Evolutionary conservation across 2,797 vertebrate species (phyloP), one percentile per base, ranked within the genome.

Genomic region (Takifugu ocellatus): DNA sequence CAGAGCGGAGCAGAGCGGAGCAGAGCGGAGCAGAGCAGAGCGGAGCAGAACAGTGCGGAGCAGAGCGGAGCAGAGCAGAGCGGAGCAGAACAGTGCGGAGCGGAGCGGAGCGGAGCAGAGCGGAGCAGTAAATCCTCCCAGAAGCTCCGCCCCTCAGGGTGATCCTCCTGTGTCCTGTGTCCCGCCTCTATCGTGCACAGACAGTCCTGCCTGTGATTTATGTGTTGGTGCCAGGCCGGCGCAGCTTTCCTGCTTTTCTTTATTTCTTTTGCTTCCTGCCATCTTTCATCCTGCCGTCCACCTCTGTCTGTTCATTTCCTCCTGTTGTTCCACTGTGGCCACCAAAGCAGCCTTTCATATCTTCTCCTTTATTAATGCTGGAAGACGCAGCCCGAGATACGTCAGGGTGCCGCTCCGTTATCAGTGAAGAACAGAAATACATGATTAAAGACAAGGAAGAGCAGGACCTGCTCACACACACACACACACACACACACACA

Each of bases 131-230:
- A 17, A 17, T 17, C 17, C 17, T 17, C 17, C 17, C 17, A 17
- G 17, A 17, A 17, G 17, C 17, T 17, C 17, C 17, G 17, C 17
- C 17, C 17, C 17, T 17, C 17, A 17, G 17, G 17, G 17, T 87
- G 87, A 88, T 90, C 84, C 88, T 87, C 72, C 78, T 45, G 56
- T 81, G 82, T 84, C 83, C 81, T 82, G 76, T 90, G 87, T 88
- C 87, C 89, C 87, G 86, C 75, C 82, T 87, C 86, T 85, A 89
- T 89, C 88, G 86, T 80, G 77, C 78, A 82, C 74, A 80, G 80
- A 88, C 84, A 87, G 79, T 84, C 77, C 77, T 71, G 70, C 64
- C 70, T 50, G 59, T 89, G 84, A 91, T 89, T 88, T 86, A 86
- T 90, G 83, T 78, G 75, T 56, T 49, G 47, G 76, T 51, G 68